These are phyloP conservation scores for Formica exsecta DNA, from an alignment of 1,140 invertebrate genomes.

Conservation along the genomic window DNA sequence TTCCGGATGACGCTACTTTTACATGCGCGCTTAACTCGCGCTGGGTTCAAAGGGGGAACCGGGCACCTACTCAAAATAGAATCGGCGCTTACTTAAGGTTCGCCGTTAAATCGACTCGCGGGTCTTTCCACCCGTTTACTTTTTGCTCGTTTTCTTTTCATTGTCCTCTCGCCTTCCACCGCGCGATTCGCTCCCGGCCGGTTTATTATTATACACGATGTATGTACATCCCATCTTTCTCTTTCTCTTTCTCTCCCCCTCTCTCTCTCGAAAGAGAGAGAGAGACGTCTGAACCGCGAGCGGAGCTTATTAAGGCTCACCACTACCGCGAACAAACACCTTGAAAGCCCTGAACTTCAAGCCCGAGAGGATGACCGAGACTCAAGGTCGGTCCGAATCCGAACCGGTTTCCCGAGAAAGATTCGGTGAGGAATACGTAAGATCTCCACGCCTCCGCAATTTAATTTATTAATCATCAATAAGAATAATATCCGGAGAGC, in stretches of 20 bases:
- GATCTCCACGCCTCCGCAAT: slow-evolving; percentile 65
- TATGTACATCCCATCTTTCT: slow-evolving; percentile 22
- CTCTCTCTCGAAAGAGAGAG: background rate
- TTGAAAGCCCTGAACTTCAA: slow-evolving; percentile 76
- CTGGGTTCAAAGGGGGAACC: slow-evolving; percentile 32
- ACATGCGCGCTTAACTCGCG: slow-evolving; percentile 42
- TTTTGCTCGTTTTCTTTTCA: slow-evolving; percentile 38
- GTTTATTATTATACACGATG: slow-evolving; percentile 73
- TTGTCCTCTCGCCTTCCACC: slow-evolving; percentile 45
- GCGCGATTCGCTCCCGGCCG: slow-evolving; percentile 12
- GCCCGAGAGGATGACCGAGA: slow-evolving; percentile 63
- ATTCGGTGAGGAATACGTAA: slow-evolving; percentile 71
- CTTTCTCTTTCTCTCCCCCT: background rate
- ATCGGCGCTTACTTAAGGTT: slow-evolving; percentile 67
- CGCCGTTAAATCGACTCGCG: slow-evolving; percentile 57
- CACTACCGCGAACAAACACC: slow-evolving; percentile 53
- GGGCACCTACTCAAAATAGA: slow-evolving; percentile 69
- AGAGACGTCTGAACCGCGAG: slow-evolving; percentile 19
- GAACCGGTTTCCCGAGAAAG: slow-evolving; percentile 74
- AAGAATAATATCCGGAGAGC: background rate
- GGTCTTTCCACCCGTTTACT: slow-evolving; percentile 38
- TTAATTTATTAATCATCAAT: slow-evolving; percentile 28
- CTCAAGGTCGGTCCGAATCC: slow-evolving; percentile 75
- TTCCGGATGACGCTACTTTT: slow-evolving; percentile 21
- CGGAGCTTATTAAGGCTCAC: slow-evolving; percentile 69